phyloP scores from a whole-genome alignment of 2,888 invertebrate species.

The Caenorhabditis panamensis region DNA sequence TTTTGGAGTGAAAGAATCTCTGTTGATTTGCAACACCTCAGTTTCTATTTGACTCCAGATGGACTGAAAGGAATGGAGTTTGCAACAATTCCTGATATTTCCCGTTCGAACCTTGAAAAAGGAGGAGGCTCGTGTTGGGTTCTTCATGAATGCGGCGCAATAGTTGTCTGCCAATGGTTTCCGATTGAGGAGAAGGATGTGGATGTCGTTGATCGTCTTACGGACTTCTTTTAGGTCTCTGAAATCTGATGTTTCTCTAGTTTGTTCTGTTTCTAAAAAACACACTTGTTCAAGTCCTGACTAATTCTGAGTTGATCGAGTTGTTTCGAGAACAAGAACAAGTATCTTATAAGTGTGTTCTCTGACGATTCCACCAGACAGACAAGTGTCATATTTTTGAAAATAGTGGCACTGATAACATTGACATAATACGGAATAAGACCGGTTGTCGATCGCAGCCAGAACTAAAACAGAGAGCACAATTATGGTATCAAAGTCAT shows the following conservation, averaged over 20 bases:
- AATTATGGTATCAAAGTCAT: background rate
- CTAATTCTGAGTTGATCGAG: slow-evolving; percentile 54
- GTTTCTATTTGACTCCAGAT: slow-evolving; percentile 59
- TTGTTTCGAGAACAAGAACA: slow-evolving; percentile 56
- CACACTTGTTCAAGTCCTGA: slow-evolving; percentile 53
- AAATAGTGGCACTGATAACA: slow-evolving; percentile 37
- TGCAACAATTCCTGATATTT: background rate
- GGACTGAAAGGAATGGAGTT: slow-evolving; percentile 14
- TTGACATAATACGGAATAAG: slow-evolving; percentile 60
- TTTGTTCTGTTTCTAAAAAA: background rate
- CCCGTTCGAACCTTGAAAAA: slow-evolving; percentile 37
- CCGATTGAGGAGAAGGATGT: slow-evolving; percentile 35
- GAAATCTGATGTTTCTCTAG: background rate
- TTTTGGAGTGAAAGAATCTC: slow-evolving; percentile 29
- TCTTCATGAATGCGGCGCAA: slow-evolving; percentile 51
- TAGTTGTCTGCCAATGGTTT: slow-evolving; percentile 31
- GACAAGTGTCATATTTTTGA: slow-evolving; percentile 49
- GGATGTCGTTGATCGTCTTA: slow-evolving; percentile 48
- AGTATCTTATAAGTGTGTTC: slow-evolving; percentile 57
- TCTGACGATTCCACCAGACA: slow-evolving; percentile 56
- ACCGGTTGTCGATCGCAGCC: slow-evolving; percentile 53
- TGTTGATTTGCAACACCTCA: slow-evolving; percentile 42
- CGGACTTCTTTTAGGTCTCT: slow-evolving; percentile 61
- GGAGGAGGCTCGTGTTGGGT: slow-evolving; percentile 51
- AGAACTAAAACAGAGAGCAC: slow-evolving; percentile 50